Base-by-base conservation (phyloP, 1,140 invertebrate species). In the Meloidogyne exigua region DNA sequence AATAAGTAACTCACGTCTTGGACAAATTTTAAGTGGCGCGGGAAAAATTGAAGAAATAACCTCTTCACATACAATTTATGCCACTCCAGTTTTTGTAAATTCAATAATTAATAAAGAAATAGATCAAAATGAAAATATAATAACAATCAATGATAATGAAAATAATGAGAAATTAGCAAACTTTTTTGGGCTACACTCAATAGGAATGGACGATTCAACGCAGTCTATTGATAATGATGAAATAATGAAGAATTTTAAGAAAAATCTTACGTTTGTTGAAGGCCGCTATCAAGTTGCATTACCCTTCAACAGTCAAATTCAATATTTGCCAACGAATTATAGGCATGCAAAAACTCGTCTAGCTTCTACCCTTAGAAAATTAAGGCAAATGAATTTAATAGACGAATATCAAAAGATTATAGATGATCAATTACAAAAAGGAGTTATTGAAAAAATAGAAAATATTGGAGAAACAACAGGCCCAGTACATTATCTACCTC, bases 271-370 rank as follows among this genome's bases (percentile, higher is more conserved):
- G 2, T 68, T 68, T 23, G 42, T 68, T n/a, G 42, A 68, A 9
- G 23, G 42, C 1, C 15, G 67, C 0, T 68, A 68, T n/a, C 67
- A 68, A 26, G 42, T 68, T 12, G 67, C 67, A 1, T 0, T 68
- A 9, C 67, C 67, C 0, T 68, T 32, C 15, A 68, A 68, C 5
- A 42, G 26, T 18, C 3, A 26, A 5, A 42, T 68, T n/a, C 32
- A 68, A n/a, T 15, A 0, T 5, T n/a, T 68, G n/a, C 67, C 67
- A 9, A 68, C 67, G 9, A 68, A 68, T 26, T 68, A 68, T 26
- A 2, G 42, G 5, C 65, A 67, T 15, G 65, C 10, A 13, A 67
- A 67, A 18, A 36, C 1, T 0, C 0, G 65, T 0, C n/a, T 68
- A 0, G n/a, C 42, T 18, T 2, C 3, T 7, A 39, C 42, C 2